A percentile compares a stretch with the other conserved stretches of the same genome.
Conservation (phyloP, 2,113 vertebrate genomes). For the Thunnus thynnus region DNA sequence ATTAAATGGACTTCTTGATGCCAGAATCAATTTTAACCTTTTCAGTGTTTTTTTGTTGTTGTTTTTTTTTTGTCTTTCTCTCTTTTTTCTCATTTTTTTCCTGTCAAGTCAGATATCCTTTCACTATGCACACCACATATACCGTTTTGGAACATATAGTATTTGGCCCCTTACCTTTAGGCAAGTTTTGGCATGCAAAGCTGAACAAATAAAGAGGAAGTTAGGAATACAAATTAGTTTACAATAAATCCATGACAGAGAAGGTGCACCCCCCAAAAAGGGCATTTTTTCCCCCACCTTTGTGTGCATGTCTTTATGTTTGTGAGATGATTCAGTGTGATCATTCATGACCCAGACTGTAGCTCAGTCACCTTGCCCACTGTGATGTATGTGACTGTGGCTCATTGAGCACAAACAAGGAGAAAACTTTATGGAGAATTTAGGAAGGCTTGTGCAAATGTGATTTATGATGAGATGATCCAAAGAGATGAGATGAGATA, state of each 20-base stretch:
- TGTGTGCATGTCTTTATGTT: conserved; percentile 1
- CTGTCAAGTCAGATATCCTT: conserved; percentile 42
- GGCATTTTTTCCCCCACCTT: background rate
- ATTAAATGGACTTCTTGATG: conserved; percentile 66
- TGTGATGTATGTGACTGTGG: conserved; percentile 65
- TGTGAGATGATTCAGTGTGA: conserved; percentile 59
- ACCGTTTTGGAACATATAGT: conserved; percentile 15
- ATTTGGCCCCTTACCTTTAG: background rate
- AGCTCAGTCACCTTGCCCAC: conserved; percentile 72
- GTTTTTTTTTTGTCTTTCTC: background rate
- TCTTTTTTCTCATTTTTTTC: conserved; percentile 3
- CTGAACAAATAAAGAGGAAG: background rate
- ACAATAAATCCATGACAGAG: background rate
- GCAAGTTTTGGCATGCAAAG: conserved; percentile 2
- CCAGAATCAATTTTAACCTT: conserved; percentile 68
- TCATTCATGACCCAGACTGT: conserved; percentile 64
- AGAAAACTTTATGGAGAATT: conserved; percentile 60
- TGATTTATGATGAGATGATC: conserved; percentile 52
- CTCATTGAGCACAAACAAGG: conserved; percentile 61
- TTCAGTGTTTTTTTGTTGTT: conserved; percentile 23
- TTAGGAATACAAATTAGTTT: background rate
- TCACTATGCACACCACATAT: conserved; percentile 24
- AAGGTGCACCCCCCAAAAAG: background rate
- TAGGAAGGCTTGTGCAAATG: conserved; percentile 44
- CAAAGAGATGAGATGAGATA: conserved; percentile 14